phyloP scores from a whole-genome alignment of 2,797 vertebrate species.

The Psittacula echo region DNA sequence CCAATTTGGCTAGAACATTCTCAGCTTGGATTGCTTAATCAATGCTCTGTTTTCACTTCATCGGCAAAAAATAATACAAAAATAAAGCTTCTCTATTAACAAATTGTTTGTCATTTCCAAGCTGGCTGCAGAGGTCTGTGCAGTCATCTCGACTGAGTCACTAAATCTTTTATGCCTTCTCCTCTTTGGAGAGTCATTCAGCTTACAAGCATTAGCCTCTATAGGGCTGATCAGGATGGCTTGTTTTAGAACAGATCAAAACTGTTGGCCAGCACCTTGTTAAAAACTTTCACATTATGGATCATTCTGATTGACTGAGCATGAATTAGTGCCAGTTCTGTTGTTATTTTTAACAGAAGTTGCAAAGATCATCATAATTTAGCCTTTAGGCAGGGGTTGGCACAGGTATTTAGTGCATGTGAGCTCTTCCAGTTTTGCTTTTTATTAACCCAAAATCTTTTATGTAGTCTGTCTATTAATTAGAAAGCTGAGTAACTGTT shows the following conservation, averaged over 20 bases:
- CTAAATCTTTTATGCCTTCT: slow-evolving; percentile 29
- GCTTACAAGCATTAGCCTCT: neutral
- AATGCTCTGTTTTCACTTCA: slow-evolving; percentile 24
- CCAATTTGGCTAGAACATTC: slow-evolving; percentile 21
- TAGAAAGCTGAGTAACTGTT: neutral
- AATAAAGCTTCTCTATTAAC: slow-evolving; percentile 20
- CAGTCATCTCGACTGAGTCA: neutral
- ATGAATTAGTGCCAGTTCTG: neutral
- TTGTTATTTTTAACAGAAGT: slow-evolving; percentile 12
- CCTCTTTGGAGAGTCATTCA: slow-evolving; percentile 15
- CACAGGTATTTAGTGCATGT: neutral
- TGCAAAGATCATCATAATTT: neutral
- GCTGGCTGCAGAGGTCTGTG: neutral
- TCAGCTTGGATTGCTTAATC: slow-evolving; percentile 45
- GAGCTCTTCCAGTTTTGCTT: neutral
- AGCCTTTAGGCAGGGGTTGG: neutral
- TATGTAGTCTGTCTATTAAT: neutral
- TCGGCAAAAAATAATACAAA: neutral
- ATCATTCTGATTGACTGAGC: slow-evolving; percentile 10
- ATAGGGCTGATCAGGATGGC: neutral
- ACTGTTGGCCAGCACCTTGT: neutral
- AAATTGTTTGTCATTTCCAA: slow-evolving; percentile 28
- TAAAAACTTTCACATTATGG: slow-evolving; percentile 12
- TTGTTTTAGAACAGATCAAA: slow-evolving; percentile 34
- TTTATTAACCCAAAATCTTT: neutral